Percentiles rank a stretch among this genome's conserved stretches.
Evolutionary conservation across 1,140 invertebrate species (phyloP).

Genomic region (Bombus polaris): DNA sequence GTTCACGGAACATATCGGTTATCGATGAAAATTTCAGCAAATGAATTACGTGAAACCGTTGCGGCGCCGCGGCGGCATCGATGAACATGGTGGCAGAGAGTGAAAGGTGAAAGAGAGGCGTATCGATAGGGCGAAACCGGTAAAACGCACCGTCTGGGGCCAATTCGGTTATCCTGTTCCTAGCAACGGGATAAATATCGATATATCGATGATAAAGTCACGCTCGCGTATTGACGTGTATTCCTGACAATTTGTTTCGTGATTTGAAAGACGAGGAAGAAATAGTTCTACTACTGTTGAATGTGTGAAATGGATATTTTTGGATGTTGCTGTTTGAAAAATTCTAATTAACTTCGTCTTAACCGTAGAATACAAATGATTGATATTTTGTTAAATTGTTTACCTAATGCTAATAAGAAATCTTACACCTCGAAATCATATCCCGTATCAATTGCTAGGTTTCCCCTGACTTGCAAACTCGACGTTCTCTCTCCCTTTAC

Average conservation of each 20-base stretch:
- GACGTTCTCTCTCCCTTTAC: neutral
- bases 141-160: slow-evolving; percentile 18
- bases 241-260: neutral
- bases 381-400: neutral
- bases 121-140: neutral
- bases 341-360: neutral
- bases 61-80: neutral
- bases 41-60: slow-evolving; percentile 26
- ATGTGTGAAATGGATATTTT: neutral
- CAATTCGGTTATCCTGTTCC: slow-evolving; percentile 6
- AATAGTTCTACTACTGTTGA: neutral
- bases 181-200: slow-evolving; percentile 33
- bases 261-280: slow-evolving; percentile 4
- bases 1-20: slow-evolving; percentile 13
- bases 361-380: neutral
- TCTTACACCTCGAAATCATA: neutral
- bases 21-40: slow-evolving; percentile 45
- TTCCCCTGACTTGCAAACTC: neutral
- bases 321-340: neutral
- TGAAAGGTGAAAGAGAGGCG: slow-evolving; percentile 13
- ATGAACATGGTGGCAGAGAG: neutral
- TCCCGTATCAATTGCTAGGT: neutral
- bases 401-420: neutral
- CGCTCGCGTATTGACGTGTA: slow-evolving; percentile 8
- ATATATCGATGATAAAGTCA: slow-evolving; percentile 35